Conservation (phyloP, 2,797 vertebrate species). For the Neomorphus geoffroyi region DNA sequence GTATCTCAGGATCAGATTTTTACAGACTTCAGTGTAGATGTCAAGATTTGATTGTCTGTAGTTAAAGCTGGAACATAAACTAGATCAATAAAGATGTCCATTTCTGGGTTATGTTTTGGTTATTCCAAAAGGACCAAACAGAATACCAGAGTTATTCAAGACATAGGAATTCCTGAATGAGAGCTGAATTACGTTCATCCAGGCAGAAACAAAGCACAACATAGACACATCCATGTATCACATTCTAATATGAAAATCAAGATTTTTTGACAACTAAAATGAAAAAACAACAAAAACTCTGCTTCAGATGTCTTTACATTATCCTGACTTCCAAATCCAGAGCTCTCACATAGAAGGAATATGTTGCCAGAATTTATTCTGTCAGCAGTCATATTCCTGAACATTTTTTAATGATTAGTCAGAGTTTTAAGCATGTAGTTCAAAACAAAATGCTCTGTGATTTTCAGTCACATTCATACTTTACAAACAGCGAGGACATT, state of each 20-base stretch:
- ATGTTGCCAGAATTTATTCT: neutral
- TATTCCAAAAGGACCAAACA: neutral
- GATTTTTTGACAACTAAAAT: neutral
- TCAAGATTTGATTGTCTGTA: neutral
- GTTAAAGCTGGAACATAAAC: neutral
- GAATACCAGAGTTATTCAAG: neutral
- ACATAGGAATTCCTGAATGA: neutral
- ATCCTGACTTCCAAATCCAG: neutral
- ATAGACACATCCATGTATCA: rapidly evolving
- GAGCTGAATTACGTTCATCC: neutral
- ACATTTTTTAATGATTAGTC: neutral
- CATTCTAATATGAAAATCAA: neutral
- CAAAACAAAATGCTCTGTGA: neutral
- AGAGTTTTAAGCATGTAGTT: neutral
- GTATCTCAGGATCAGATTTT: neutral
- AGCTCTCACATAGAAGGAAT: neutral
- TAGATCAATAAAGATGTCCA: neutral
- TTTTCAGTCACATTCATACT: neutral
- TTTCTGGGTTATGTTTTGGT: neutral
- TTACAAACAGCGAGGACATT: neutral
- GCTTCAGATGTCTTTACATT: neutral
- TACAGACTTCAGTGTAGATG: neutral
- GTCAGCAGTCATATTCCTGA: neutral
- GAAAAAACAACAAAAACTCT: neutral
- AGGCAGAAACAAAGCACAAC: neutral